phyloP scores from a whole-genome alignment of 2,797 vertebrate species.

The Ptychobarbus kaznakovi region DNA sequence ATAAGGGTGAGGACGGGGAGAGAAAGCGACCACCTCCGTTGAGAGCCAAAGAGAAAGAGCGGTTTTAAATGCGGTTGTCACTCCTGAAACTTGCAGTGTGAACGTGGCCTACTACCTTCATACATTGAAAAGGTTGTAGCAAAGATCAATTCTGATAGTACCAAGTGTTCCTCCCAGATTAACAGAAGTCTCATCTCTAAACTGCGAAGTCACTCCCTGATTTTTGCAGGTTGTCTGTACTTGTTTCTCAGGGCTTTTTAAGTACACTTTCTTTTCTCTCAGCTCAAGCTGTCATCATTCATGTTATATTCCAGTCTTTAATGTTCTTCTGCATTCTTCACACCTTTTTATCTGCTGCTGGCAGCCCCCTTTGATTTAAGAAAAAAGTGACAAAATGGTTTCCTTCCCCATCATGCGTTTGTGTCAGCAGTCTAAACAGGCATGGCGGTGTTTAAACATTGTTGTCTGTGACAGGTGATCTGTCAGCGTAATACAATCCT shows the following conservation, averaged over 20 bases:
- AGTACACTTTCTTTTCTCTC: background rate
- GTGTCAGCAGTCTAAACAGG: conserved; percentile 64
- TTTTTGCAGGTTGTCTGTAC: conserved; percentile 51
- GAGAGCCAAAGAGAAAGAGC: too few species aligned
- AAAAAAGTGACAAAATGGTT: conserved; percentile 30
- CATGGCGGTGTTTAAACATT: conserved; percentile 28
- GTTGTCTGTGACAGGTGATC: conserved; percentile 66
- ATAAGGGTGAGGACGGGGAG: too few species aligned
- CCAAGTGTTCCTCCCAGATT: background rate
- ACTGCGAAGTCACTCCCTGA: conserved; percentile 62
- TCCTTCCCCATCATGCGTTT: conserved; percentile 8
- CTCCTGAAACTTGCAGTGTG: too few species aligned
- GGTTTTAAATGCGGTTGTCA: too few species aligned
- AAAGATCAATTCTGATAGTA: background rate
- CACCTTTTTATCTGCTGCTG: conserved; percentile 32
- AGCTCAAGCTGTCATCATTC: conserved; percentile 17
- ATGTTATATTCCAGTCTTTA: conserved; percentile 9
- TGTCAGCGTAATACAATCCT: conserved; percentile 56
- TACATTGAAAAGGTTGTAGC: too few species aligned
- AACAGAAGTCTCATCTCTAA: conserved; percentile 64
- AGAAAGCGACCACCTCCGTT: too few species aligned
- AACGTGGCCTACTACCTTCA: too few species aligned
- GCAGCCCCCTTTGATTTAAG: conserved; percentile 10
- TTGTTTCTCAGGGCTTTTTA: conserved; percentile 15
- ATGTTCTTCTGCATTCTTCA: conserved; percentile 14